phyloP scores from a whole-genome alignment of 2,113 vertebrate genomes.

The Macquaria australasica region DNA sequence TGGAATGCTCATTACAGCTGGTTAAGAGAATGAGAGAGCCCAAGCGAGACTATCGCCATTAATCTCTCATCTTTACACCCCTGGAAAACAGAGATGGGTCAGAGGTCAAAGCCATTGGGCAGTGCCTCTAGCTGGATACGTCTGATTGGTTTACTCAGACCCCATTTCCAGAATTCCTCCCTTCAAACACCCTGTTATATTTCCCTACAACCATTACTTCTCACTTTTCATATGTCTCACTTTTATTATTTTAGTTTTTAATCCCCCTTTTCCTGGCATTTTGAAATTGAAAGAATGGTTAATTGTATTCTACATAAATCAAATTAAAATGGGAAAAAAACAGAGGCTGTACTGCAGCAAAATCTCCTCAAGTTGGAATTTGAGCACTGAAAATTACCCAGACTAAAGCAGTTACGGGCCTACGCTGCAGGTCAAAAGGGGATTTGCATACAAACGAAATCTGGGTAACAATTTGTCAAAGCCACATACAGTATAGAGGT shows the following conservation, averaged over 20 bases:
- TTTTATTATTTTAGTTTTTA: constrained; percentile 58
- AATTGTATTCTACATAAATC: constrained; percentile 67
- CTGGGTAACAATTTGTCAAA: constrained; percentile 69
- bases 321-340: constrained; percentile 43
- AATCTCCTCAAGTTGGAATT: constrained; percentile 52
- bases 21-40: constrained; percentile 79
- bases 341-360: constrained; percentile 46
- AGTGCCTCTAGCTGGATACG: constrained; percentile 44
- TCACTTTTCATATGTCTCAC: constrained; percentile 57
- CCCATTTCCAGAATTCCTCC: constrained; percentile 58
- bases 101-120: constrained; percentile 63
- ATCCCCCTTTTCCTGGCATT: constrained; percentile 66
- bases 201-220: constrained; percentile 39
- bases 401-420: constrained; percentile 56
- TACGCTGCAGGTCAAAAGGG: constrained; percentile 54
- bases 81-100: constrained; percentile 69
- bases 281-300: constrained; percentile 66
- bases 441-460: constrained; percentile 69
- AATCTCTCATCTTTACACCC: constrained; percentile 75
- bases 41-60: constrained; percentile 59
- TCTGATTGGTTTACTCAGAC: constrained; percentile 68
- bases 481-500: constrained; percentile 78
- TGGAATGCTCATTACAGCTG: constrained; percentile 85
- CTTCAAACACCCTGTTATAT: constrained; percentile 60
- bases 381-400: constrained; percentile 50